These are phyloP conservation scores for Beroe forskalii DNA, from an alignment of 37 sponge, comb jelly and placozoan genomes.

Conservation along the genomic window DNA sequence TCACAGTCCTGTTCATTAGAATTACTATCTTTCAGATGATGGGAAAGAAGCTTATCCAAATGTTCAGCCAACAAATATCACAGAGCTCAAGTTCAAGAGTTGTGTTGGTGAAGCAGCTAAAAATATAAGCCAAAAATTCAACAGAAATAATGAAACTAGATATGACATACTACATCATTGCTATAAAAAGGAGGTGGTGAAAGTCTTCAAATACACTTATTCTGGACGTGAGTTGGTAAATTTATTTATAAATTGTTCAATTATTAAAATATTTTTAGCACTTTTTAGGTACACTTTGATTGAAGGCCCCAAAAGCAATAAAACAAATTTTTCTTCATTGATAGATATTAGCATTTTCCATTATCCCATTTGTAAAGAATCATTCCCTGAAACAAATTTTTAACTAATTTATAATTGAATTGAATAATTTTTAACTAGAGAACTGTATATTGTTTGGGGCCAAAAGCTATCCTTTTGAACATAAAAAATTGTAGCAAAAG, in stretches of 20 bases:
- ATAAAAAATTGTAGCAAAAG: too few species aligned
- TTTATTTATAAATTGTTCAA: neutral
- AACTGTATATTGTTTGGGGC: too few species aligned
- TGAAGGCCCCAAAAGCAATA: too few species aligned
- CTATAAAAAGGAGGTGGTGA: neutral
- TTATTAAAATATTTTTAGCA: too few species aligned
- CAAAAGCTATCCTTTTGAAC: too few species aligned
- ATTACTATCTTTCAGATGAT: conserved; percentile 14
- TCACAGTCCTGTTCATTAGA: neutral
- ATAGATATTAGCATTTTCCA: too few species aligned
- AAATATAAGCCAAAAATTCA: neutral
- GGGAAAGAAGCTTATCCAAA: neutral
- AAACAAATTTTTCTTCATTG: too few species aligned
- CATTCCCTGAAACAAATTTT: too few species aligned
- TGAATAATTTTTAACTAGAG: too few species aligned
- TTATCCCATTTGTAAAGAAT: too few species aligned
- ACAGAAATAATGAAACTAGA: neutral
- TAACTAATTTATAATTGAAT: too few species aligned
- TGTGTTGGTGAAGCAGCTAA: neutral
- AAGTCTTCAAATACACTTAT: neutral
- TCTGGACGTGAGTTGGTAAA: neutral
- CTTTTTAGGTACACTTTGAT: too few species aligned
- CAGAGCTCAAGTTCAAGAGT: neutral
- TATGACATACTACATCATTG: neutral
- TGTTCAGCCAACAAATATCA: neutral